Conservation (phyloP, 1,140 invertebrate genomes). For the Drosophila willistoni region DNA sequence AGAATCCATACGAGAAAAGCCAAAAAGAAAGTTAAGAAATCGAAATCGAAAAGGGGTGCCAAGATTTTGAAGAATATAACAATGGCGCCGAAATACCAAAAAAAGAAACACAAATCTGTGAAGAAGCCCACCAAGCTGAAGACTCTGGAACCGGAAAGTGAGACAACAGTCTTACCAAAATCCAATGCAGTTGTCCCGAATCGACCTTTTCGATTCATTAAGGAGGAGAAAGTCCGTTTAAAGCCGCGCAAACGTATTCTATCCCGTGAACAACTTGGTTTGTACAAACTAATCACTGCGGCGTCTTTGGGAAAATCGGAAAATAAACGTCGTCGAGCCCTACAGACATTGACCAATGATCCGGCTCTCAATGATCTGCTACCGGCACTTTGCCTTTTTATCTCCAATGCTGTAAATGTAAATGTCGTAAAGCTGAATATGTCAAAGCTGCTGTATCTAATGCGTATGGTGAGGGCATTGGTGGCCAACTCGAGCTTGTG, state of each 20-base stretch:
- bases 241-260: conserved; percentile 27
- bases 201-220: conserved; percentile 8
- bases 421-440: conserved; percentile 37
- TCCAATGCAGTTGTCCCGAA: background rate
- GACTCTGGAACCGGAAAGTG: too few species aligned
- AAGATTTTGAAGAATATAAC: background rate
- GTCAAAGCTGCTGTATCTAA: conserved; percentile 26
- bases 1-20: background rate
- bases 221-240: conserved; percentile 27
- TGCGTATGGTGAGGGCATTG: conserved; percentile 50
- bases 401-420: conserved; percentile 21
- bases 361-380: conserved; percentile 36
- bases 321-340: conserved; percentile 1
- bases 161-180: background rate
- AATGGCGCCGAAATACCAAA: background rate
- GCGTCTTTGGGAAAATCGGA: conserved; percentile 24
- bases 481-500: conserved; percentile 24
- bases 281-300: conserved; percentile 35
- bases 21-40: background rate
- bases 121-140: too few species aligned
- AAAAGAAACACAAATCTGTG: background rate
- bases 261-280: conserved; percentile 35
- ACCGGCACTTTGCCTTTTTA: conserved; percentile 26
- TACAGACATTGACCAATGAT: conserved; percentile 26
- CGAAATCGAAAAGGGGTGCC: background rate